Base-by-base conservation (phyloP, 2,797 vertebrate genomes). In the Schizopygopsis pylzovi region DNA sequence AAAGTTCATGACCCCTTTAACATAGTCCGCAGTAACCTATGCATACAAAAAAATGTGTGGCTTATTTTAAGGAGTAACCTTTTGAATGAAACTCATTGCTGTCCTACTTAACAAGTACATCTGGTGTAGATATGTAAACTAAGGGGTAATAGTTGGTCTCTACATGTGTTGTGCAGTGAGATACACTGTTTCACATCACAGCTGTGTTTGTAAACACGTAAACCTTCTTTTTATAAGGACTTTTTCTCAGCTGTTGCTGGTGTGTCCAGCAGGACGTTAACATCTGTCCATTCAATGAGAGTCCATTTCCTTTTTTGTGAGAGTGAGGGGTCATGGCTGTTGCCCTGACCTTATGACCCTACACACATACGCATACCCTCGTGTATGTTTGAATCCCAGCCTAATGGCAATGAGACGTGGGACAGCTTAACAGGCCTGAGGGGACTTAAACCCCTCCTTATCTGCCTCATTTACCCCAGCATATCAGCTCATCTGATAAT, bases 291-390 rank as follows among this genome's bases (percentile, higher is more conserved):
- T 25, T 45, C 39, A 77, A 13, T 45, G 47, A 49, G 20, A 59
- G 39, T 83, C 49, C 10, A 63, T 41, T 45, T 71, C 54, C 67
- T 87, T 33, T 67, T 78, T 65, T 73, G 43, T 70, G 11, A 78
- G 76, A 68, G 83, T 45, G 12, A 78, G 75, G 22, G 61, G 75
- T 59, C 33, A 76, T 4, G 43, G 63, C 76, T 59, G 84, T 68
- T 91, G 91, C 91, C 90, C 91, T 91, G 93, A 94, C 94, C 94
- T 93, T 87, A 91, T 70, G 45, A 45, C 90, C 89, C 89, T 18
- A 1, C 72, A 33, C 67, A 90, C 80, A 73, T 39, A 83, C 77
- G 87, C 85, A 33, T 33, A 79, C 81, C 87, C 88, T 85, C 9
- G 16, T 72, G 77, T 89, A 91, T 86, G 89, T 89, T 87, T 89